Base-by-base conservation (phyloP, 2,797 vertebrate species). In the Poecilia velifera region DNA sequence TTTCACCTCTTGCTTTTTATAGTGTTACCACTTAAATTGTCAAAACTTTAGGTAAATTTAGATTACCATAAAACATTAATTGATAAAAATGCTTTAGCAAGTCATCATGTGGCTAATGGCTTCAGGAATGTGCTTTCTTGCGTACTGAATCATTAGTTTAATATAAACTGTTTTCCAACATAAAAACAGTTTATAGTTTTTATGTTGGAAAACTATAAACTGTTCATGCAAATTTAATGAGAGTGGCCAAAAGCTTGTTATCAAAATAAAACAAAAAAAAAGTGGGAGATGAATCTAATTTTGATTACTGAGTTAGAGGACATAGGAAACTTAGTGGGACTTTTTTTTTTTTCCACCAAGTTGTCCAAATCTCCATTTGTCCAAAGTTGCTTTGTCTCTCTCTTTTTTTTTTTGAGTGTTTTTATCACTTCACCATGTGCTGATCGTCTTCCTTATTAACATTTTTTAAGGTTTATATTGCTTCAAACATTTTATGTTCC, bases 101-200 rank as follows among this genome's bases (percentile, higher is more conserved):
- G 96, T 96, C 95, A 95, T 96, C 95, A 95, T 96, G 95, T 94
- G 97, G 95, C 95, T 96, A 97, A 97, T 96, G 96, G 94, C 95
- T 96, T 94, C 94, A 95, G 94, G 93, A 96, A 96, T 96, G 94
- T 96, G 96, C 82, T 84, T 75, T 3, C 97, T 97, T 97, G 96
- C 94, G 96, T 96, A 95, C 96, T 97, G 96, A 96, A 97, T 97
- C 91, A 95, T 93, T 94, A 90, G 95, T 94, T 89, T 75, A 94
- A 68, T 25, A 68, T 41, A 41, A 41, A 8, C 41, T 8, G 41
- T 41, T 41, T 41, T 2, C 41, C 39, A 8, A 41, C 41, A 8
- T 41, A 8, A 41, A 41, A 41, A 41, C 41, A 41, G 41, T 41
- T 41, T 41, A 41, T 41, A 41, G 41, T 41, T 41, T 41, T 41